Evolutionary conservation across 1,140 invertebrate species (phyloP).

Genomic region (Drosophila takahashii): DNA sequence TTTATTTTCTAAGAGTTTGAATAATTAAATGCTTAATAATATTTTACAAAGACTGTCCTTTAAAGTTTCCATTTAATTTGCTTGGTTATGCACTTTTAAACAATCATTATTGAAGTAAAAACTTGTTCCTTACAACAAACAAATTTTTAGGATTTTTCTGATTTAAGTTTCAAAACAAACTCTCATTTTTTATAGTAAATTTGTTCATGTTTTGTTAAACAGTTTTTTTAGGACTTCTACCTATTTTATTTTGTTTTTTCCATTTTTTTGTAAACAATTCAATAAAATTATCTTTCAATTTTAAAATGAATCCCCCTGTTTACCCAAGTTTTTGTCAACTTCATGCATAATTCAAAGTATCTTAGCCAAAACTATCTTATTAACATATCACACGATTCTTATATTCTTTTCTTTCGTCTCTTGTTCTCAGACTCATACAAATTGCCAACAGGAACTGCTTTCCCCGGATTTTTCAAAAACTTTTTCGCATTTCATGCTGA

Average conservation of each 20-base stretch:
- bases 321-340: neutral
- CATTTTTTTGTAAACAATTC: neutral
- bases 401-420: neutral
- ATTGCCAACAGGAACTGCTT: conserved; percentile 59
- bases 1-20: too few species aligned
- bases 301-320: neutral
- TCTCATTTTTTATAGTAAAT: too few species aligned
- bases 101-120: too few species aligned
- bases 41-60: too few species aligned
- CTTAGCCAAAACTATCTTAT: neutral
- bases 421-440: conserved; percentile 2
- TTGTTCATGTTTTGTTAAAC: too few species aligned
- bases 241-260: neutral
- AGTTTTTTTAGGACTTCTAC: too few species aligned
- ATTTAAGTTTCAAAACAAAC: too few species aligned
- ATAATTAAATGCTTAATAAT: too few species aligned
- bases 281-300: neutral
- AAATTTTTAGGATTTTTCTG: too few species aligned
- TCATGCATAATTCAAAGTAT: neutral
- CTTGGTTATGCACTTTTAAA: too few species aligned
- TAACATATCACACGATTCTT: neutral
- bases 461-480: conserved; percentile 43
- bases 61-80: too few species aligned
- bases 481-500: conserved; percentile 32
- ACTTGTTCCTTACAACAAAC: too few species aligned